Conservation (phyloP, 2,797 vertebrate genomes). For the Platyrinchus mystaceus region DNA sequence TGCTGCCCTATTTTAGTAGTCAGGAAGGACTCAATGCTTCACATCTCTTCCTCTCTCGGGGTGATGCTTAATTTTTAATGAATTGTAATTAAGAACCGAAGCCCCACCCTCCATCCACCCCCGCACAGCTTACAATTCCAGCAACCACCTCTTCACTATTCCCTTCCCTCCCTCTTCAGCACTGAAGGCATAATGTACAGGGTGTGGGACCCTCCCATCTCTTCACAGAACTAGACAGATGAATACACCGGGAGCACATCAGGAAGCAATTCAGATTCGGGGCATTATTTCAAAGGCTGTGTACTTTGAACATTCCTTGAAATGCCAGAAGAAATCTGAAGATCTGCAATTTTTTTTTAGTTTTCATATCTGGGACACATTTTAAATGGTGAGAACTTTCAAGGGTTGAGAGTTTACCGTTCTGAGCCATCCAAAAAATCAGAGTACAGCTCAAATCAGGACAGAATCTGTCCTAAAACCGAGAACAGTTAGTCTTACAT, state of each 20-base stretch:
- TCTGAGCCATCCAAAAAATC: background rate
- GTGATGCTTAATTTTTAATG: slow-evolving; percentile 43
- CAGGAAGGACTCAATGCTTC: background rate
- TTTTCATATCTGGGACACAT: background rate
- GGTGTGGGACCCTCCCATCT: background rate
- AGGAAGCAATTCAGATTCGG: slow-evolving; percentile 6
- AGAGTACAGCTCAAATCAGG: background rate
- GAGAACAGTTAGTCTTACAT: background rate
- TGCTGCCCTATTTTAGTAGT: background rate
- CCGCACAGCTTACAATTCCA: background rate
- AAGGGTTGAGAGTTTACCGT: background rate
- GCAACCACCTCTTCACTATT: background rate
- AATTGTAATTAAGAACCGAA: slow-evolving; percentile 16
- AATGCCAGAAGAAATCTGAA: slow-evolving; percentile 18
- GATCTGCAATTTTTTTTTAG: background rate
- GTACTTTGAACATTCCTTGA: slow-evolving; percentile 15
- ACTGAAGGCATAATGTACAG: background rate
- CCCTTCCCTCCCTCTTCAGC: background rate
- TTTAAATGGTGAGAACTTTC: background rate
- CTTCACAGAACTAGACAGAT: background rate
- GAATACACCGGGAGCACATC: background rate
- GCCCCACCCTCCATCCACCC: background rate
- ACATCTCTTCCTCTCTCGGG: background rate
- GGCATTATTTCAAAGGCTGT: slow-evolving; percentile 9
- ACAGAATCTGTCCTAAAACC: background rate